phyloP scores from a whole-genome alignment of 1,140 invertebrate species.

The Heliconius eleuchia region DNA sequence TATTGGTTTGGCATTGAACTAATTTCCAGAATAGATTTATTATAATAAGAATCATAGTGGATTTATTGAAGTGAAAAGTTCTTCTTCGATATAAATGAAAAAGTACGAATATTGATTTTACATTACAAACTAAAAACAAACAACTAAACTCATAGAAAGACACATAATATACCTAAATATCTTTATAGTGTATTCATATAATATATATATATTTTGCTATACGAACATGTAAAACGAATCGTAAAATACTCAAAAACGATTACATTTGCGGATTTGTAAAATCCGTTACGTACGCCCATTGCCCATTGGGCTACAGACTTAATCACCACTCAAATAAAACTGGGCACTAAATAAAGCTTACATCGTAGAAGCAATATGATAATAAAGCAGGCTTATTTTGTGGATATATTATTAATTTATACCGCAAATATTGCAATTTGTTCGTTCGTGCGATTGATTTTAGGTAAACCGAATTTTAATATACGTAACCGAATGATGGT shows the following conservation, averaged over 20 bases:
- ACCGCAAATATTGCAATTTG: slow-evolving; percentile 43
- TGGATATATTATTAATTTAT: slow-evolving; percentile 44
- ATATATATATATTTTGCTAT: not conserved
- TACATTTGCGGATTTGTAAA: slow-evolving; percentile 23
- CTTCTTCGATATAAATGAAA: too few relatives aligned
- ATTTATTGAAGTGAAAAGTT: too few relatives aligned
- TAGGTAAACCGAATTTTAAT: slow-evolving; percentile 36
- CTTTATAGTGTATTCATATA: not conserved
- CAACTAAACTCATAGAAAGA: too few relatives aligned
- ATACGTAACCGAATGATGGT: slow-evolving; percentile 24
- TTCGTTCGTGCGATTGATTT: slow-evolving; percentile 39
- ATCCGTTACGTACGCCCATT: slow-evolving; percentile 27
- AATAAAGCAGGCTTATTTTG: slow-evolving; percentile 44
- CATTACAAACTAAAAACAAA: too few relatives aligned
- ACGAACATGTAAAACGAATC: not conserved
- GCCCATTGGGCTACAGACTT: slow-evolving; percentile 32
- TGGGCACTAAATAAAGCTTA: slow-evolving; percentile 46
- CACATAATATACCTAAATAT: not conserved
- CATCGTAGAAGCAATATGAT: slow-evolving; percentile 45
- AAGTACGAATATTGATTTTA: too few relatives aligned
- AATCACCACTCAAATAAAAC: slow-evolving; percentile 44
- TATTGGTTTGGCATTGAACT: too few relatives aligned
- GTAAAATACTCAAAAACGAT: slow-evolving; percentile 9
- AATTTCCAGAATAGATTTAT: too few relatives aligned
- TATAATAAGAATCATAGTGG: too few relatives aligned